A percentile compares a stretch with the other conserved stretches of the same genome.
Evolutionary conservation across 2,113 vertebrate genomes (phyloP).

Genomic region (Panurus biarmicus): DNA sequence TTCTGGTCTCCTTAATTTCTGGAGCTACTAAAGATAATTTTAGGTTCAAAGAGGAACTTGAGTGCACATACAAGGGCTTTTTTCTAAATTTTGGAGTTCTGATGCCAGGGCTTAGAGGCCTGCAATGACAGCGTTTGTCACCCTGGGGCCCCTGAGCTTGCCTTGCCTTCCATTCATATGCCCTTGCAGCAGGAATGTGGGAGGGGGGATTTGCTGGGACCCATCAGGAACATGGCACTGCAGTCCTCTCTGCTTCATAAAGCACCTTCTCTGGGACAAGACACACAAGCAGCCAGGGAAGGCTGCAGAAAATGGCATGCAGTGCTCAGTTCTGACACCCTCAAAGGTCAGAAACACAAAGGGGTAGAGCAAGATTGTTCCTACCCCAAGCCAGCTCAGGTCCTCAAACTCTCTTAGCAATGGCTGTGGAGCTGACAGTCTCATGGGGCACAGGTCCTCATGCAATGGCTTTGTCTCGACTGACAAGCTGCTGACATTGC

Average conservation of each 20-base stretch:
- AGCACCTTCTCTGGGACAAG: not conserved
- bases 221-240: not conserved
- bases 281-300: not conserved
- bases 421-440: not conserved
- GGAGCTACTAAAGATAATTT: not conserved
- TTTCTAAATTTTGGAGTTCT: not conserved
- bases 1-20: not conserved
- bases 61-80: not conserved
- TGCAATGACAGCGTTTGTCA: not conserved
- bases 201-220: not conserved
- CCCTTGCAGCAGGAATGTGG: not conserved
- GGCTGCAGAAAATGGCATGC: not conserved
- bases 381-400: not conserved
- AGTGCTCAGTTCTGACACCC: not conserved
- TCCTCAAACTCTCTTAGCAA: not conserved
- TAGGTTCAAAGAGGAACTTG: not conserved
- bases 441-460: not conserved
- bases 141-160: not conserved
- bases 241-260: not conserved
- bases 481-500: not conserved
- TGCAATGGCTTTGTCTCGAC: not conserved
- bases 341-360: not conserved
- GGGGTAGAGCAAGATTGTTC: not conserved
- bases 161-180: not conserved
- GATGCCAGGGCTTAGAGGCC: not conserved